A percentile compares a stretch with the other conserved stretches of the same genome.
These are phyloP conservation scores for Numenius phaeopus DNA, from an alignment of 2,797 vertebrate genomes.

Conservation along the genomic window DNA sequence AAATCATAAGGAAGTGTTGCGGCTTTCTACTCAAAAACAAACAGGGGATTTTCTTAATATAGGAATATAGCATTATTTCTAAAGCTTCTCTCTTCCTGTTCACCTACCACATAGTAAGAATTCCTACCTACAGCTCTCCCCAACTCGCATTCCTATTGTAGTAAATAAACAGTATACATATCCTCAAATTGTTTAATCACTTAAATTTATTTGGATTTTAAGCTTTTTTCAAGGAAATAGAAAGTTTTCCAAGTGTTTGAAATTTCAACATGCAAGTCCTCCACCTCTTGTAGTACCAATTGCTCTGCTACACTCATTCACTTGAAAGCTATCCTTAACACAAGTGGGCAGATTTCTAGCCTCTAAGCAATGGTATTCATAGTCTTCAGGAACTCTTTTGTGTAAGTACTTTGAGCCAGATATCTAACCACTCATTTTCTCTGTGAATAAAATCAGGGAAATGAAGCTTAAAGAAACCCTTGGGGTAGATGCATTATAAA, in stretches of 20 bases:
- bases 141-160: not conserved
- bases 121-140: not conserved
- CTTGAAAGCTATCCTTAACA: not conserved
- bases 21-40: not conserved
- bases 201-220: not conserved
- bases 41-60: not conserved
- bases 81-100: not conserved
- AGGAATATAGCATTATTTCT: not conserved
- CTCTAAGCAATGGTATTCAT: not conserved
- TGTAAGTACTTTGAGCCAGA: not conserved
- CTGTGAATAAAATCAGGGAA: not conserved
- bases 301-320: not conserved
- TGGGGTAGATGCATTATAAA: not conserved
- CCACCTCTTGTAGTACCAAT: not conserved
- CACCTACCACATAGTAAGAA: not conserved
- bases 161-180: not conserved
- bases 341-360: not conserved
- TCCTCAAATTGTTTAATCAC: not conserved
- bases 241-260: not conserved
- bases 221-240: not conserved
- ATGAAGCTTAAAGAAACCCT: not conserved
- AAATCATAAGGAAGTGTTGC: not conserved
- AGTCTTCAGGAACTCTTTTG: not conserved
- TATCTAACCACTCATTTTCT: not conserved
- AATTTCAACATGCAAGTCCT: not conserved